Conservation (phyloP, 2,113 vertebrate species). For the Anarrhichthys ocellatus region DNA sequence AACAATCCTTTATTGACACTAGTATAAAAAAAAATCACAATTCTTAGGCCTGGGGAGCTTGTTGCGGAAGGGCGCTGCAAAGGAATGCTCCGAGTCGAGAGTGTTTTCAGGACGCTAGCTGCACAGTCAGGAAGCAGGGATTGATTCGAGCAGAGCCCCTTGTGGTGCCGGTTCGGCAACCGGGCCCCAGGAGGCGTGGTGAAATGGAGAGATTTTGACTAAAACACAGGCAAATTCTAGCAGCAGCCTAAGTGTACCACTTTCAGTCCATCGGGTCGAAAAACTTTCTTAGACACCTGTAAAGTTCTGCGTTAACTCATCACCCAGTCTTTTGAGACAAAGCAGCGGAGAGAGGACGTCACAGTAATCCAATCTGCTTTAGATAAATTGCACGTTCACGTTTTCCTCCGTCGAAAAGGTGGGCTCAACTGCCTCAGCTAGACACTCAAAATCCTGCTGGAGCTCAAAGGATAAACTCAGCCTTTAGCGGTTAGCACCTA, state of each 20-base stretch:
- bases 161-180: constrained; percentile 27
- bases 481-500: background rate
- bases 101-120: constrained; percentile 1
- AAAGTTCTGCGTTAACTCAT: background rate
- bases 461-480: background rate
- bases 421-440: background rate
- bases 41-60: background rate
- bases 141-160: constrained; percentile 18
- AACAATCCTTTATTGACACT: background rate
- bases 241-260: background rate
- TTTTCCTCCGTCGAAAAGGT: background rate
- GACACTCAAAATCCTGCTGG: background rate
- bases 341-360: background rate
- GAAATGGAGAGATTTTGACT: background rate
- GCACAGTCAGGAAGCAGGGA: constrained; percentile 29
- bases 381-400: background rate
- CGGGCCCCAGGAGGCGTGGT: background rate
- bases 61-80: background rate
- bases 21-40: background rate
- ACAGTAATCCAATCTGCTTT: background rate
- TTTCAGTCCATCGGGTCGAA: constrained; percentile 7
- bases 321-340: background rate
- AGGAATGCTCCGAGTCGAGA: constrained; percentile 14
- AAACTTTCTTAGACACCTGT: background rate
- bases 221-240: background rate